Conservation (phyloP, 2,113 vertebrate species). For the Excalfactoria chinensis region DNA sequence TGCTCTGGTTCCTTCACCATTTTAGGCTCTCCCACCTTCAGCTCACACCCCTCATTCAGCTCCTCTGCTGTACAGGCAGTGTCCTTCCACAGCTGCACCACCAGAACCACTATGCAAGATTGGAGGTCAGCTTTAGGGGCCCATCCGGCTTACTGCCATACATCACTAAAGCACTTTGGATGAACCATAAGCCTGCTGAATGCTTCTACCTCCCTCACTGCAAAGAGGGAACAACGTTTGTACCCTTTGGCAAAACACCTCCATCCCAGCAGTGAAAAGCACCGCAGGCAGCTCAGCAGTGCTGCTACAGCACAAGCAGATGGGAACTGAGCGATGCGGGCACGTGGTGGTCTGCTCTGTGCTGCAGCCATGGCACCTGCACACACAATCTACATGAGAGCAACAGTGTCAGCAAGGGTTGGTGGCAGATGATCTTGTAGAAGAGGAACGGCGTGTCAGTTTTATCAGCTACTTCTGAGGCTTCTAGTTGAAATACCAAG, state of each 20-base stretch:
- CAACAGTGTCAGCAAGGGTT: not conserved
- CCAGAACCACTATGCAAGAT: not conserved
- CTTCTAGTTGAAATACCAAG: not conserved
- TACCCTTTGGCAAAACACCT: not conserved
- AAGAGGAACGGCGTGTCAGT: not conserved
- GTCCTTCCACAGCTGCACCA: not conserved
- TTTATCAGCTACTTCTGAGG: not conserved
- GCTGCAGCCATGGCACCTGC: not conserved
- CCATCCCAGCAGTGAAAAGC: not conserved
- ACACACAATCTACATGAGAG: not conserved
- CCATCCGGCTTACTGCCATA: not conserved
- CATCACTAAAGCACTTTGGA: not conserved
- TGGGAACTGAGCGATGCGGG: not conserved
- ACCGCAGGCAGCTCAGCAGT: not conserved
- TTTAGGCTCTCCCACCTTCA: not conserved
- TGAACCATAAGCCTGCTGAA: not conserved
- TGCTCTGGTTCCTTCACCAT: not conserved
- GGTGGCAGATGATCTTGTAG: not conserved
- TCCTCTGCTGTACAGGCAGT: rapidly evolving
- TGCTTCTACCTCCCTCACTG: not conserved
- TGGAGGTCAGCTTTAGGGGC: not conserved
- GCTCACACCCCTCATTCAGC: not conserved
- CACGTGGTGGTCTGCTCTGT: not conserved
- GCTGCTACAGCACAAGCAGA: not conserved
- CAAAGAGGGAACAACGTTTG: not conserved